phyloP scores from a whole-genome alignment of 1,140 invertebrate genomes.

The Apis laboriosa region DNA sequence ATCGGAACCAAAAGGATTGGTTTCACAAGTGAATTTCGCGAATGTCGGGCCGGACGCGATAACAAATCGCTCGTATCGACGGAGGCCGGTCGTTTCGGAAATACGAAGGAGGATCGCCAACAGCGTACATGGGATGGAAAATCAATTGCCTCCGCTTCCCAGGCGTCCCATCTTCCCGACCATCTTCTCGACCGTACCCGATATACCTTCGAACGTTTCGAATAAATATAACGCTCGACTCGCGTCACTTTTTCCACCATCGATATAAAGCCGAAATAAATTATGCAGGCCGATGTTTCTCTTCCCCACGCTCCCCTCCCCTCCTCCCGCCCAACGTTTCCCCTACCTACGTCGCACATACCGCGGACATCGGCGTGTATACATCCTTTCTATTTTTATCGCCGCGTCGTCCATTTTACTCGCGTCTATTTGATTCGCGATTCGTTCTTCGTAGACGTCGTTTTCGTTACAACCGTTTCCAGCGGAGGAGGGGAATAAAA shows the following conservation, averaged over 20 bases:
- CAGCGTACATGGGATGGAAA: conserved; percentile 56
- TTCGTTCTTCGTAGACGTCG: neutral
- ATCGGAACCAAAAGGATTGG: neutral
- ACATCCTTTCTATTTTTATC: conserved; percentile 15
- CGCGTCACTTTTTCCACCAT: conserved; percentile 21
- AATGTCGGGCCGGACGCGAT: conserved; percentile 43
- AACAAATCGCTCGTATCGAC: conserved; percentile 62
- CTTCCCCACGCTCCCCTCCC: neutral
- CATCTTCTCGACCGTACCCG: neutral
- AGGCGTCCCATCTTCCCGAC: conserved; percentile 2
- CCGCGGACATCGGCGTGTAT: neutral
- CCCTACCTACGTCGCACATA: neutral
- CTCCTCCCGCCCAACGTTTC: neutral
- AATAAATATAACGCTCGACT: conserved; percentile 64
- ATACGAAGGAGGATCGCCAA: conserved; percentile 22
- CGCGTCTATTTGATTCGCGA: neutral
- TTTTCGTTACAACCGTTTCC: neutral
- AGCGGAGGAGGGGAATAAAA: too few species aligned
- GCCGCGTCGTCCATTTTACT: conserved; percentile 12
- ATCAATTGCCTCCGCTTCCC: conserved; percentile 61
- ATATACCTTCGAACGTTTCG: conserved; percentile 26
- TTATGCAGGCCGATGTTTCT: conserved; percentile 57
- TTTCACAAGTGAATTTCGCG: conserved; percentile 54
- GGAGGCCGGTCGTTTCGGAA: conserved; percentile 34
- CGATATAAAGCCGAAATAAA: conserved; percentile 66